Conservation (phyloP, 2,888 invertebrate species). For the Tipula helvola region DNA sequence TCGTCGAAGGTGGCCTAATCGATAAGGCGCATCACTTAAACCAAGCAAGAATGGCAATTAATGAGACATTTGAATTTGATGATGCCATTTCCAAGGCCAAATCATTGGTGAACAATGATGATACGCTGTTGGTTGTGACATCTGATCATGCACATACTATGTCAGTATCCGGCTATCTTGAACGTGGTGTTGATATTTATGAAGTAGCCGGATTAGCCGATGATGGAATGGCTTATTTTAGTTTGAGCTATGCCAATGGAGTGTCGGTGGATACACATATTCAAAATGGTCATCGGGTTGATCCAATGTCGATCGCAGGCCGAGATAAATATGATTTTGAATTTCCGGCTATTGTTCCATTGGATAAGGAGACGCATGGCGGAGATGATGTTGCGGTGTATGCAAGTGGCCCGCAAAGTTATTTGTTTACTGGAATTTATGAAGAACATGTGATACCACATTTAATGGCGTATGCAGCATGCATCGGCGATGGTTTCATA, state of each 20-base stretch:
- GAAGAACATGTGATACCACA: constrained; percentile 72
- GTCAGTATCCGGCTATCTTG: constrained; percentile 52
- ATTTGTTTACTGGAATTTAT: constrained; percentile 65
- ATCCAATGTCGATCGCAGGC: constrained; percentile 24
- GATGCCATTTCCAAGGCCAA: constrained; percentile 48
- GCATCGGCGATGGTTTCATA: constrained; percentile 50
- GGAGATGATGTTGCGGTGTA: constrained; percentile 71
- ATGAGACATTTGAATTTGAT: constrained; percentile 46
- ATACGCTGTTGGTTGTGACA: constrained; percentile 73
- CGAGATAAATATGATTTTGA: constrained; percentile 20
- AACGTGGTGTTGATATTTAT: constrained; percentile 26
- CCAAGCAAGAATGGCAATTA: constrained; percentile 27
- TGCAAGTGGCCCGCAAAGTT: constrained; percentile 65
- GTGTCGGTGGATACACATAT: constrained; percentile 40
- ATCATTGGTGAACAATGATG: constrained; percentile 45
- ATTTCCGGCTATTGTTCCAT: constrained; percentile 49
- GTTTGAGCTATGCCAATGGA: constrained; percentile 63
- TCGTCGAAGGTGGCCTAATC: constrained; percentile 53
- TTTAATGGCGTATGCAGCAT: constrained; percentile 58
- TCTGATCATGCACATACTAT: constrained; percentile 72
- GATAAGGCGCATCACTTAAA: constrained; percentile 31
- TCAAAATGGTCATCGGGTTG: constrained; percentile 21
- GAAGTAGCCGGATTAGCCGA: constrained; percentile 25
- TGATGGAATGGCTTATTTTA: constrained; percentile 48
- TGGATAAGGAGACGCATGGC: constrained; percentile 53